Conservation (phyloP, 2,113 vertebrate species). For the Lophotis ruficrista region DNA sequence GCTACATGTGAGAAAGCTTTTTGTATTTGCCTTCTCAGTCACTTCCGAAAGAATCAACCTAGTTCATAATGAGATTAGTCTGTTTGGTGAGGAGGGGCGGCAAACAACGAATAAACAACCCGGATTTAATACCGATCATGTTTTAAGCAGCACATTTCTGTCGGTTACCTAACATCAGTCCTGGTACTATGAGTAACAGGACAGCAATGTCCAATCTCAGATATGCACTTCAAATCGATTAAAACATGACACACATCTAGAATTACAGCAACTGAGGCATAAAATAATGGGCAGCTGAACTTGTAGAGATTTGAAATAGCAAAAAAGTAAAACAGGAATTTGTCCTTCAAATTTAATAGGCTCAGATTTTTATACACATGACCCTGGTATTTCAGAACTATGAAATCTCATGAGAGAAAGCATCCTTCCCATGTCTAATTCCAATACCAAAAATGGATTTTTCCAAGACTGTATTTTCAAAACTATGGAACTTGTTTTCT, state of each 20-base stretch:
- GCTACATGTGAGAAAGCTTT: not conserved
- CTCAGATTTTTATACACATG: not conserved
- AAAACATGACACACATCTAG: not conserved
- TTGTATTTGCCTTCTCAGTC: not conserved
- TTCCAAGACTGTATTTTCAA: not conserved
- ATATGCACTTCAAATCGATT: not conserved
- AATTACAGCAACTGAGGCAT: not conserved
- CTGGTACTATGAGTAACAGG: not conserved
- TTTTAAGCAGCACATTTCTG: slow-evolving; percentile 22
- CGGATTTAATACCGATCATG: not conserved
- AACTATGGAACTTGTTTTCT: not conserved
- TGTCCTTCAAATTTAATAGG: not conserved
- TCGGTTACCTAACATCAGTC: slow-evolving; percentile 1
- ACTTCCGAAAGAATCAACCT: not conserved
- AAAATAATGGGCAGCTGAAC: slow-evolving; percentile 14
- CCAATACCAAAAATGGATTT: not conserved
- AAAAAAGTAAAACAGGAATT: not conserved
- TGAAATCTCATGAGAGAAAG: not conserved
- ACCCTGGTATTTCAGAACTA: not conserved
- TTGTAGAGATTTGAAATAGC: not conserved
- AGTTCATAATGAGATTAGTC: slow-evolving; percentile 38
- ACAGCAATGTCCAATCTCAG: not conserved
- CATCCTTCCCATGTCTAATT: not conserved
- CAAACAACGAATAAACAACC: slow-evolving; percentile 22
- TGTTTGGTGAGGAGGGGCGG: not conserved